These are phyloP conservation scores for Myocastor coypus DNA, from an alignment of 2,113 vertebrate genomes.

Conservation along the genomic window DNA sequence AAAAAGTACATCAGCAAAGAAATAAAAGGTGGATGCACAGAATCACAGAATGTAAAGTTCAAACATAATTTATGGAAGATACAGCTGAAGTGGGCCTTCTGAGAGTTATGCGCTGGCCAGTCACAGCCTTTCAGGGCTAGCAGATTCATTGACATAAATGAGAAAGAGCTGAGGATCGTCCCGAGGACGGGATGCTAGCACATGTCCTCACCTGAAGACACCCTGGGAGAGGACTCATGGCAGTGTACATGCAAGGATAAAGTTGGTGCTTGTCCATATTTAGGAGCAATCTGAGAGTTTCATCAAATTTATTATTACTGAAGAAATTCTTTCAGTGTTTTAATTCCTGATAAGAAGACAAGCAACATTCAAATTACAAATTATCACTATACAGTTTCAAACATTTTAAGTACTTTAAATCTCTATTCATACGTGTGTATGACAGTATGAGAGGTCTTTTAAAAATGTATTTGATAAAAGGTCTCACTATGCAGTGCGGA, in stretches of 20 bases:
- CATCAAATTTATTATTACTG: neutral
- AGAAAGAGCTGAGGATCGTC: neutral
- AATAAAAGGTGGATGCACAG: neutral
- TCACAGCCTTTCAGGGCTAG: neutral
- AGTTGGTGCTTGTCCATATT: neutral
- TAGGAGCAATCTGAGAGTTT: neutral
- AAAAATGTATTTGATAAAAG: too few relatives aligned
- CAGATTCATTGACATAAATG: neutral
- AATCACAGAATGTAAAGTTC: neutral
- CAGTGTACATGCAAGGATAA: neutral
- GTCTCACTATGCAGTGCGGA: too few relatives aligned
- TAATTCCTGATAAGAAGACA: neutral
- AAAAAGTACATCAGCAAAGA: neutral
- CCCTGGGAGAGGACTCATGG: neutral
- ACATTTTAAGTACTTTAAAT: neutral
- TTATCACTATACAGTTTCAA: neutral
- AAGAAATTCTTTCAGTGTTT: neutral
- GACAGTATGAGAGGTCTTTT: neutral
- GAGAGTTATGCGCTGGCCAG: neutral
- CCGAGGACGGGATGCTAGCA: neutral
- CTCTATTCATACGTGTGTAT: neutral
- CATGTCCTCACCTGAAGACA: neutral
- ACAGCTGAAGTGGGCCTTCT: too few relatives aligned
- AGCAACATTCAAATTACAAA: neutral
- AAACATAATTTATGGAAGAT: neutral